phyloP scores from a whole-genome alignment of 2,797 vertebrate genomes.

The Melanotaenia parkinsoni region DNA sequence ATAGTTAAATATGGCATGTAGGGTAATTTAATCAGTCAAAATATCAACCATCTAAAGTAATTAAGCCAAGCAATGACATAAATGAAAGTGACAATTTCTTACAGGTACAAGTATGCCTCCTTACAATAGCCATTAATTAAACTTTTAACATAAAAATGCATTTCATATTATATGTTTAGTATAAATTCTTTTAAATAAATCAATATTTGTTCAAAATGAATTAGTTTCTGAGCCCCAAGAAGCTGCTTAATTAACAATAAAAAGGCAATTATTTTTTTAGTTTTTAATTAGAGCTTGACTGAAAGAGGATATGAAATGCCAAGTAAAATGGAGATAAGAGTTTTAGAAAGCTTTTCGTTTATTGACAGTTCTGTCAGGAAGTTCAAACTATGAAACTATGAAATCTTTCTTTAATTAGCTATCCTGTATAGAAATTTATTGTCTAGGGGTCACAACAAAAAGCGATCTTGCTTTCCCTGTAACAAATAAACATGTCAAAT shows the following conservation, averaged over 20 bases:
- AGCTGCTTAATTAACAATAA: conserved; percentile 53
- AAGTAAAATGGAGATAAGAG: conserved; percentile 48
- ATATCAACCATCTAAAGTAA: no score
- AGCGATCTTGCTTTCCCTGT: conserved; percentile 9
- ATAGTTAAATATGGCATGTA: no score
- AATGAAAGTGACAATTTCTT: no score
- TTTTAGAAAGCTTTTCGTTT: conserved; percentile 33
- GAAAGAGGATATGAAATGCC: conserved; percentile 42
- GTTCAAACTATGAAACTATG: conserved; percentile 2
- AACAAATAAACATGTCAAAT: conserved; percentile 71
- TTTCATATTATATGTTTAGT: not conserved
- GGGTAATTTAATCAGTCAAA: no score
- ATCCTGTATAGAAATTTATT: not conserved
- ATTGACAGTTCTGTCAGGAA: conserved; percentile 28
- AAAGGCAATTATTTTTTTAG: conserved; percentile 55
- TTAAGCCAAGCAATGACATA: no score
- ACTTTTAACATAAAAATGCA: not conserved
- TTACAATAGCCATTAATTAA: no score
- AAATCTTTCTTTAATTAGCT: not conserved
- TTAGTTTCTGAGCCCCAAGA: conserved; percentile 44
- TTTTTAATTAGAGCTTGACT: conserved; percentile 58
- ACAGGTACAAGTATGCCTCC: no score
- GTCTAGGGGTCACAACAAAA: conserved; percentile 32
- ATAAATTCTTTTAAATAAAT: conserved; percentile 1
- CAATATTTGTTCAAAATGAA: conserved; percentile 56